Conservation (phyloP, 64 coral and sea anemone species). For the Platygyra sinensis region DNA sequence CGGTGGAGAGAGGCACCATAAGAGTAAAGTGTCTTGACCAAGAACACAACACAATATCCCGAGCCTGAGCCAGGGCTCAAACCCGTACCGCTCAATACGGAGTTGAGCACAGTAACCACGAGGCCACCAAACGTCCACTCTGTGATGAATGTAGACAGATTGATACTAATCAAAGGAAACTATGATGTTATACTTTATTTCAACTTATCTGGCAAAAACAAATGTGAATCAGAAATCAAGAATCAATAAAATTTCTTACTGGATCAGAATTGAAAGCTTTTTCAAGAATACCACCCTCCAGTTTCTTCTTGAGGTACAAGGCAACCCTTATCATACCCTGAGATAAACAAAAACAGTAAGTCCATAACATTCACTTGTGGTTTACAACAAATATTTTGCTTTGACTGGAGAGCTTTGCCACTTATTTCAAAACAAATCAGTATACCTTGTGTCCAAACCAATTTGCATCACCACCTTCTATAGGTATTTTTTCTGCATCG, state of each 20-base stretch:
- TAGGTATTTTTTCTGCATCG: constrained; percentile 85
- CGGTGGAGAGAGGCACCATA: no score
- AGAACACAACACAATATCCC: no score
- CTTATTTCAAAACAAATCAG: neutral
- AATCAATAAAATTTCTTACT: constrained; percentile 40
- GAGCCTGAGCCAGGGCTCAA: no score
- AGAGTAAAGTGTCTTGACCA: no score
- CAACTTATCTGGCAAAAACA: no score
- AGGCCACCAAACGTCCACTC: no score
- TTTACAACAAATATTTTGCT: neutral
- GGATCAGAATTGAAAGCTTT: constrained; percentile 85
- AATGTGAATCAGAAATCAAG: neutral
- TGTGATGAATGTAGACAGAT: no score
- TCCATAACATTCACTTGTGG: neutral
- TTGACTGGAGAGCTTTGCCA: no score
- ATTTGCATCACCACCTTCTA: constrained; percentile 55
- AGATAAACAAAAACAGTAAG: neutral
- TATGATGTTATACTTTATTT: no score
- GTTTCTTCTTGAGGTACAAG: constrained; percentile 80
- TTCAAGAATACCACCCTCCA: constrained; percentile 78
- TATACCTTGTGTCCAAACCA: constrained; percentile 98
- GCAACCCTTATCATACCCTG: constrained; percentile 91
- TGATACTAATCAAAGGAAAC: no score
- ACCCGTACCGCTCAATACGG: no score
- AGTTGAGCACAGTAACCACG: no score